Evolutionary conservation across 2,113 vertebrate species (phyloP).

Genomic region (Gnathonemus longibarbis): DNA sequence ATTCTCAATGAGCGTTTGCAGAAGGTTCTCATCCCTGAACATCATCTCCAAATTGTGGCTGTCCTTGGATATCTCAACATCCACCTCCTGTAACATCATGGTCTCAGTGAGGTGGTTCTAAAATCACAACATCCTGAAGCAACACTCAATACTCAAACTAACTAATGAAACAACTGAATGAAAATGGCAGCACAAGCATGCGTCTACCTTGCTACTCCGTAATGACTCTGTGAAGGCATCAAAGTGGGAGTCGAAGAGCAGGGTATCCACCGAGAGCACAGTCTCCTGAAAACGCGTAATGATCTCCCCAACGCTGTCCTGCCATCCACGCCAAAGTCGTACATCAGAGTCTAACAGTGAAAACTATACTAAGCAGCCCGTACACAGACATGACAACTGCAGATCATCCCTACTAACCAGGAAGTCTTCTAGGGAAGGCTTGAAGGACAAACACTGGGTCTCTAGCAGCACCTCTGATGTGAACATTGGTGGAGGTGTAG

Average conservation of each 20-base stretch:
- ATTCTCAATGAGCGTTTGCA: slow-evolving; percentile 53
- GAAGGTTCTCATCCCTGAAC: slow-evolving; percentile 63
- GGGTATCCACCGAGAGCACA: slow-evolving; percentile 59
- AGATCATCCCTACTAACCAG: slow-evolving; percentile 53
- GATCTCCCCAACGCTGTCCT: slow-evolving; percentile 62
- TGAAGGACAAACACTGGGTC: slow-evolving; percentile 57
- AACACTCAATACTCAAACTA: background rate
- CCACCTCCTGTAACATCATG: slow-evolving; percentile 27
- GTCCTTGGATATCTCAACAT: slow-evolving; percentile 54
- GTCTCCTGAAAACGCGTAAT: slow-evolving; percentile 57
- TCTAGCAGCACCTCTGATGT: slow-evolving; percentile 68
- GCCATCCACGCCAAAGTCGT: slow-evolving; percentile 14
- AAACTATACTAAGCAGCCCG: background rate
- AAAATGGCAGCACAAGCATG: background rate
- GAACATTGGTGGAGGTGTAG: slow-evolving; percentile 60
- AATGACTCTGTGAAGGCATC: slow-evolving; percentile 60
- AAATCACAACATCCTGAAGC: background rate
- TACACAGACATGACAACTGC: background rate
- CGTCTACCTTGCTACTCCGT: slow-evolving; percentile 50
- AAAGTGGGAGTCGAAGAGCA: slow-evolving; percentile 63
- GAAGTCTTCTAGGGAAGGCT: slow-evolving; percentile 67
- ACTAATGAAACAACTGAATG: background rate
- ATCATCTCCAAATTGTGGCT: slow-evolving; percentile 60
- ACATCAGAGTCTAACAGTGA: background rate
- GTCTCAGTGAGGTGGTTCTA: background rate